Evolutionary conservation across 2,113 vertebrate species (phyloP).

Genomic region (Eleginops maclovinus): DNA sequence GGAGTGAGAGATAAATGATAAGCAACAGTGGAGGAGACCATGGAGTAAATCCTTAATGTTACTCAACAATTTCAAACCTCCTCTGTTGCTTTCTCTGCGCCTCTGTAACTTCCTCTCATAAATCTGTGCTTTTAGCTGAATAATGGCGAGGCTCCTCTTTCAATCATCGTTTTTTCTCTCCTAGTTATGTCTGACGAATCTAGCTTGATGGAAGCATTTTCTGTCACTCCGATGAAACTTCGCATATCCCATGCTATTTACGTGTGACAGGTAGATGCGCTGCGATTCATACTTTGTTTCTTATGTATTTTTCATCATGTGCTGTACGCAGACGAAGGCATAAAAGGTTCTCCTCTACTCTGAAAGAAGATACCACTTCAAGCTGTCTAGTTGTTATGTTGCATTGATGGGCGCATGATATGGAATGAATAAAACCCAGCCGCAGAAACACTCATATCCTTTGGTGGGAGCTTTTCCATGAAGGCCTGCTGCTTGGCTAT

Average conservation of each 20-base stretch:
- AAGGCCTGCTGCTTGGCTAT: conserved; percentile 31
- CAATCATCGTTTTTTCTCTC: neutral
- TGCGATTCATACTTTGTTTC: conserved; percentile 45
- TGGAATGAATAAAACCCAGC: conserved; percentile 50
- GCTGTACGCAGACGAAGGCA: conserved; percentile 36
- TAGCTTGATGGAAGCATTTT: conserved; percentile 43
- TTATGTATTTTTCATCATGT: conserved; percentile 65
- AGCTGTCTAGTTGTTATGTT: conserved; percentile 59
- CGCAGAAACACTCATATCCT: conserved; percentile 10
- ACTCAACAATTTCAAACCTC: conserved; percentile 13
- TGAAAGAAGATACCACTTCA: conserved; percentile 27
- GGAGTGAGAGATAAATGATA: conserved; percentile 61
- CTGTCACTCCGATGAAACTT: conserved; percentile 41
- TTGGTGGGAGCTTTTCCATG: conserved; percentile 21
- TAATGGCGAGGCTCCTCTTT: conserved; percentile 19
- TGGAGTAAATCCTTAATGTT: conserved; percentile 10
- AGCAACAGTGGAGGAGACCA: conserved; percentile 16
- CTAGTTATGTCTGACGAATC: conserved; percentile 40
- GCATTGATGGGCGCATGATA: conserved; percentile 47
- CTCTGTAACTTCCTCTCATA: neutral
- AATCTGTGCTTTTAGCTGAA: conserved; percentile 34
- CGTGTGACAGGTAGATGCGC: conserved; percentile 29
- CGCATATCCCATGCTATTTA: conserved; percentile 45
- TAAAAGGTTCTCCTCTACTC: conserved; percentile 37
- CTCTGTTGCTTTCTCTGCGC: neutral